A percentile compares a stretch with the other conserved stretches of the same genome.
phyloP scores from a whole-genome alignment of 2,113 vertebrate species.

The Carettochelys insculpta region DNA sequence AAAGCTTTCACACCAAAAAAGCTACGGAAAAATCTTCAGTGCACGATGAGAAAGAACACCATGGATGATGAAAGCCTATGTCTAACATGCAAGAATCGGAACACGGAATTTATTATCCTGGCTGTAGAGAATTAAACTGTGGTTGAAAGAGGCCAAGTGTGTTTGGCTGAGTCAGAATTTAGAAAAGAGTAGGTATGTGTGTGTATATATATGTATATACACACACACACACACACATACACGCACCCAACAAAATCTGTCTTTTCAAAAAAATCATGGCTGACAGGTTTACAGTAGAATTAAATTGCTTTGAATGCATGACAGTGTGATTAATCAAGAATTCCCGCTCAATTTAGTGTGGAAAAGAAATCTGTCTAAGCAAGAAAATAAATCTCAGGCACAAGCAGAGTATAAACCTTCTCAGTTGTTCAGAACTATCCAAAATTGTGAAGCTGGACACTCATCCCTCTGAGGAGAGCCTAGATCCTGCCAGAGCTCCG shows the following conservation, averaged over 20 bases:
- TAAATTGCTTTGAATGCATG: constrained; percentile 67
- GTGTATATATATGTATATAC: too few relatives aligned
- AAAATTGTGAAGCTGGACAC: fast-evolving
- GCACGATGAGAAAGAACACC: constrained; percentile 52
- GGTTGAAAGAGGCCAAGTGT: constrained; percentile 59
- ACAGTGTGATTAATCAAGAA: constrained; percentile 67
- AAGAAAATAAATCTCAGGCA: constrained; percentile 3
- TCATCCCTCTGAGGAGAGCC: fast-evolving
- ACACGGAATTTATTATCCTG: constrained; percentile 68
- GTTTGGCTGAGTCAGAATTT: constrained; percentile 62
- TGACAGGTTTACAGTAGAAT: constrained; percentile 73
- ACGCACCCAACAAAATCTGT: constrained; percentile 39
- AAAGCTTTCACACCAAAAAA: constrained; percentile 53
- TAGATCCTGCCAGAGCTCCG: not conserved
- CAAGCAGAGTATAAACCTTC: not conserved
- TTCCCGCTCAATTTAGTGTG: constrained; percentile 53
- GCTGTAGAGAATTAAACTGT: not conserved
- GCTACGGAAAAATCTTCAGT: constrained; percentile 60
- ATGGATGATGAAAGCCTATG: constrained; percentile 53
- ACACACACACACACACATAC: too few relatives aligned
- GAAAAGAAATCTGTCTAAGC: constrained; percentile 48
- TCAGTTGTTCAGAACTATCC: not conserved
- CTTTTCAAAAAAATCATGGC: constrained; percentile 53
- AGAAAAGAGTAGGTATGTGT: constrained; percentile 55
- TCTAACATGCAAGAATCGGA: constrained; percentile 61